Base-by-base conservation (phyloP, 2,888 invertebrate genomes). In the Apomyelois bistriatella region DNA sequence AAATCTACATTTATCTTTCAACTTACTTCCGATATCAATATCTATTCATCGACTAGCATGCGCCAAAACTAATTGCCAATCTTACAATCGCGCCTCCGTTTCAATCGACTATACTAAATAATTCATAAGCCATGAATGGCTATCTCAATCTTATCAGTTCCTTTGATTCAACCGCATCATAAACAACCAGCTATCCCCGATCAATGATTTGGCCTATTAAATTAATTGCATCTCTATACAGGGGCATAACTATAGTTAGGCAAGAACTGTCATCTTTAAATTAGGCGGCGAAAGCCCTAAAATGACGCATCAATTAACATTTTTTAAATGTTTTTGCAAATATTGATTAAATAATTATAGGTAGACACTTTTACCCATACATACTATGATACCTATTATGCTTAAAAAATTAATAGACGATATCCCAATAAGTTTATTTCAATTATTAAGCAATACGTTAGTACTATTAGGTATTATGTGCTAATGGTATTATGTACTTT, bases 121-220 rank as follows among this genome's bases (percentile, higher is more conserved):
- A 57, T 57, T 54, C 55, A 55, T 53, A 49, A 48, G 53, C 49
- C 47, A 40, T 48, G 40, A 58, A 53, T 13, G 38, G 47, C 37
- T 50, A 55, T 55, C 53, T 48, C 36, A 53, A 58, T 57, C 56
- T 59, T 60, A 62, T 60, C 60, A 38, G 22, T 42, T 42, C 48
- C 56, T 60, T 60, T 68, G 69, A 69, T 70, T 64, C 48, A 55
- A 57, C 74, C 68, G 73, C 65, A 46, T 70, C 70, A 68, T 76
- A 74, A 78, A 68, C 69, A 65, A 60, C 22, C 5, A 22, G 62
- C 61, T 65, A 69, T 66, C 72, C 61, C 64, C 63, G 64, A 43
- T 43, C 52, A 13, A 66, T 65, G 65, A 67, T 68, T 69, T 65
- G 65, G 65, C 65, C 59, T 60, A 58, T 61, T 68, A 66, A 75